Evolutionary conservation across 2,113 vertebrate species (phyloP), one percentile per base, ranked within the genome.

Genomic region (Rhinopithecus roxellana): DNA sequence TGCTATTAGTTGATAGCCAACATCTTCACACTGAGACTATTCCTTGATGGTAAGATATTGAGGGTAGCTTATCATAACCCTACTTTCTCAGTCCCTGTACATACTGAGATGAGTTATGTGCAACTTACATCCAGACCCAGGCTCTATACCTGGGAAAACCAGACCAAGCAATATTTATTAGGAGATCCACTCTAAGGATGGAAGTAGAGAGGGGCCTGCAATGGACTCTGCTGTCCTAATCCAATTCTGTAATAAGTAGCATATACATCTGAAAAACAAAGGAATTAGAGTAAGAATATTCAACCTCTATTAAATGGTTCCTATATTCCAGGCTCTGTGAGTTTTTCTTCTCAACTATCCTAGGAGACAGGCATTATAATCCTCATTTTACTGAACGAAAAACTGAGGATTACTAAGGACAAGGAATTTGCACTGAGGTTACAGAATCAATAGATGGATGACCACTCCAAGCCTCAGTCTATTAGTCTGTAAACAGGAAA

Each of bases 251-350:
- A 81, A 80, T 22, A 96, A 89, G 25, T 2, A 89, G 35, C 35
- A 80, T 40, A 67, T 35, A 7, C 23, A 48, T 43, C 70, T 90
- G 43, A 50, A 93, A 89, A 85, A 57, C 6, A 48, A 25, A 61
- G 35, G 48, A n/a, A 92, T 78, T 93, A 59, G 10, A 81, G 72
- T 92, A 30, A 91, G 48, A 92, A 92, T 88, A 91, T 72, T 81
- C 38, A 74, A 40, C 9, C 38, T 93, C 23, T 82, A 48, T 69
- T 69, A 91, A 85, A 48, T 57, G 55, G 17, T 74, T n/a, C 50
- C 50, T 78, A 80, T 27, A 52, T 86, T 40, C 16, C 23, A 89
- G 8, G 12, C 1, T 55, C 38, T 57, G 11, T 90, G 17, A 88
- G 48, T 88, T 38, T 70, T 57, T 79, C 50, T 3, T 94, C 11